These are phyloP conservation scores for Leucoptera coffeella DNA, from an alignment of 2,888 invertebrate genomes.

Conservation along the genomic window DNA sequence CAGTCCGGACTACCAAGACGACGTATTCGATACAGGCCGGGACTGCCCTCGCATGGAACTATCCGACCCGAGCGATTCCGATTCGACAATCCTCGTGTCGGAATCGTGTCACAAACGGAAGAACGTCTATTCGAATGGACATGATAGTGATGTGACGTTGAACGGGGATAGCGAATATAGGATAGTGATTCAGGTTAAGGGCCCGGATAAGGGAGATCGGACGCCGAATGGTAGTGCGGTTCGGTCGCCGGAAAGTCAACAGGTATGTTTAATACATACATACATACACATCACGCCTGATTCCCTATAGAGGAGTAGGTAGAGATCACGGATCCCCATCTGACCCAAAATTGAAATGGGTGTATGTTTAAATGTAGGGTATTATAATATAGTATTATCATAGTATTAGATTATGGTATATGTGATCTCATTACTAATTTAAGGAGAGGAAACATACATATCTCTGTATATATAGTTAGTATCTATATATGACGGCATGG, in stretches of 20 bases:
- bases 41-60: conserved; percentile 79
- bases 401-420: too few species aligned
- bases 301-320: too few species aligned
- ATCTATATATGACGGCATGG: too few species aligned
- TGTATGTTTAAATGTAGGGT: too few species aligned
- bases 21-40: conserved; percentile 70
- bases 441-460: too few species aligned
- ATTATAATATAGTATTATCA: too few species aligned
- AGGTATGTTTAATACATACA: too few species aligned
- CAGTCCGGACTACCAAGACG: conserved; percentile 84
- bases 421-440: too few species aligned
- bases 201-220: conserved; percentile 34
- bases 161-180: conserved; percentile 56
- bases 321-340: too few species aligned
- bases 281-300: too few species aligned
- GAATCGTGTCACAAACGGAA: conserved; percentile 61
- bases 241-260: conserved; percentile 53
- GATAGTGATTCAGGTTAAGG: conserved; percentile 73
- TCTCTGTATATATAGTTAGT: too few species aligned
- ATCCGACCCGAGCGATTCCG: conserved; percentile 84
- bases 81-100: conserved; percentile 80
- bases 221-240: conserved; percentile 27
- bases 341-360: too few species aligned
- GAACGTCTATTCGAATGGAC: conserved; percentile 35
- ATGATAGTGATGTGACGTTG: conserved; percentile 55